Evolutionary conservation across 1,140 invertebrate genomes (phyloP).

Genomic region (Plectrocnemia conspersa): DNA sequence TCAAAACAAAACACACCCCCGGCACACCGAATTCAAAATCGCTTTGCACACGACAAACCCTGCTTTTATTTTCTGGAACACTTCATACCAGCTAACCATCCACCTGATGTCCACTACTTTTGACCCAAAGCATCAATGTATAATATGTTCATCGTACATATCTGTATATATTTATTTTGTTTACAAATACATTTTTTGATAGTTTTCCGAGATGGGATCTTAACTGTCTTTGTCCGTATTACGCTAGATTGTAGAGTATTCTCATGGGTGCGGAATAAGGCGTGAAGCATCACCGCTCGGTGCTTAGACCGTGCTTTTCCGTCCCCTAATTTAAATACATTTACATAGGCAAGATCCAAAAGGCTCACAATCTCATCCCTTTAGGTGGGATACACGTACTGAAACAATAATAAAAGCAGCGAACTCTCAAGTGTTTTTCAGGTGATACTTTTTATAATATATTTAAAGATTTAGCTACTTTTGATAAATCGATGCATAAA

Average conservation of each 20-base stretch:
- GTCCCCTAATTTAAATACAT: slow-evolving; percentile 28
- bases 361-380: slow-evolving; percentile 22
- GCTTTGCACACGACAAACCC: neutral
- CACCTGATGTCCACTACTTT: neutral
- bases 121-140: no score
- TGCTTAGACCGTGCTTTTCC: slow-evolving; percentile 20
- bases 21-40: neutral
- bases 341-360: slow-evolving; percentile 28
- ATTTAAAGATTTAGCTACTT: no score
- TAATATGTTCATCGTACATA: neutral
- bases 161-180: neutral
- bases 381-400: slow-evolving; percentile 1
- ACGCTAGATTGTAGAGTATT: slow-evolving; percentile 8
- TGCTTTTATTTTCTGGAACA: neutral
- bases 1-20: neutral
- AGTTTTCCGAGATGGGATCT: neutral
- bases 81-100: neutral
- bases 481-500: no score
- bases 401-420: neutral
- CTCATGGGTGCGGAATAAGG: slow-evolving; percentile 18
- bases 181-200: neutral
- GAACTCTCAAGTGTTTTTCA: slow-evolving; percentile 2
- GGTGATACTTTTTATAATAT: neutral
- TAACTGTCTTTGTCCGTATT: neutral
- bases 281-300: slow-evolving; percentile 24